Evolutionary conservation across 2,888 invertebrate genomes (phyloP).

Genomic region (Sinotaia quadrata): DNA sequence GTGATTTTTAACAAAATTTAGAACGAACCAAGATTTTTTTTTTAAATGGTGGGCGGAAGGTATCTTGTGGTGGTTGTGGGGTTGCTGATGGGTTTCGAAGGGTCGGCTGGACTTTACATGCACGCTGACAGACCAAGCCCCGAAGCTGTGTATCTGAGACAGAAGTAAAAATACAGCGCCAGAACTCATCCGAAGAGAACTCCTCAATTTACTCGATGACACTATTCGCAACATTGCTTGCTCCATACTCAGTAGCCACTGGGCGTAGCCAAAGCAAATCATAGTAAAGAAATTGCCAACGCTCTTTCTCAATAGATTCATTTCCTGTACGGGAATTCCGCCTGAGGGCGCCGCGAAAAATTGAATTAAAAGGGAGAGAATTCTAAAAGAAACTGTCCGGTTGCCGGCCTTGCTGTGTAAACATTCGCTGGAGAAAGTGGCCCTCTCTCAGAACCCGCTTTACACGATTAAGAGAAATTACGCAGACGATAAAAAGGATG

Average conservation of each 20-base stretch:
- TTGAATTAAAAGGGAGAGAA: constrained; percentile 27
- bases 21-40: too few species aligned
- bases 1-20: too few species aligned
- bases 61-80: too few species aligned
- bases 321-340: constrained; percentile 22
- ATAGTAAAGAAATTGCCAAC: constrained; percentile 26
- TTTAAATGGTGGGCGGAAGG: too few species aligned
- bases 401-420: constrained; percentile 21
- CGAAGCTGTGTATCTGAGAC: constrained; percentile 1
- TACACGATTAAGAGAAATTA: constrained; percentile 29
- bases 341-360: constrained; percentile 12
- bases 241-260: not conserved
- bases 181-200: not conserved
- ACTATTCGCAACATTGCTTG: not conserved
- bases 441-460: constrained; percentile 10
- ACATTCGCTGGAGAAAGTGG: constrained; percentile 24
- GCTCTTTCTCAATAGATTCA: constrained; percentile 27
- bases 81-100: too few species aligned
- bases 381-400: constrained; percentile 26
- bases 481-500: constrained; percentile 19
- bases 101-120: not conserved
- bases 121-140: not conserved
- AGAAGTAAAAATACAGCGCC: not conserved
- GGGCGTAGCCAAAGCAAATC: constrained; percentile 13
- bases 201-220: not conserved